Base-by-base conservation (phyloP, 2,797 vertebrate species). In the Brachyalestes nurse region DNA sequence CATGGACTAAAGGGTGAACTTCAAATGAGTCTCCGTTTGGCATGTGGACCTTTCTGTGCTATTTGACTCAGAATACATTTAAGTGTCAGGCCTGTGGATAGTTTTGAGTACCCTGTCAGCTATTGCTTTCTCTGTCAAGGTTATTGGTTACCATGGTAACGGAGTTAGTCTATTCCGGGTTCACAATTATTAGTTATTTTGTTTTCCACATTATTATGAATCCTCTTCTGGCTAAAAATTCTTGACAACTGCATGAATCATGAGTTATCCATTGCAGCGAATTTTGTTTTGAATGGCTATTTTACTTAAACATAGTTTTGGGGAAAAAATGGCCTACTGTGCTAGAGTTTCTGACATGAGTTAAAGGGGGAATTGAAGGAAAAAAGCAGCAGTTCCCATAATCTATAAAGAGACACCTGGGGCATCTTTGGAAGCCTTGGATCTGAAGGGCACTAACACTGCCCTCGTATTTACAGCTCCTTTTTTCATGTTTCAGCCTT, bases 141-240 rank as follows among this genome's bases (percentile, higher is more conserved):
- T 90, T 86, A 87, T 23, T 77, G 64, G 86, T 88, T 86, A 85
- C 81, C 80, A 88, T 85, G 85, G 85, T 82, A 69, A 90, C 83
- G 53, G 51, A 77, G 76, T 83, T 66, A 75, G 86, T 47, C 67
- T 66, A 51, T 81, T 82, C 72, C 82, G 72, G 84, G 57, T 80
- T 82, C 55, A 79, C 82, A 84, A 77, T 66, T 82, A 78, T 84
- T 53, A 40, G 71, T 21, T 45, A 40, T 42, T 10, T 34, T 21
- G 12, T 21, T 13, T 75, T 76, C 47, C 42, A 47, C 62, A 86
- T 75, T 72, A 72, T 84, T 73, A 75, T 72, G 19, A n/a, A 58
- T 49, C 51, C 40, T 70, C 70, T 83, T 9, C 45, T 66, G 45
- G 40, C 53, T 49, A 42, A 66, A 19, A 60, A 42, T 76, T 77